Evolutionary conservation across 2,113 vertebrate species (phyloP).

Genomic region (Bufo bufo): DNA sequence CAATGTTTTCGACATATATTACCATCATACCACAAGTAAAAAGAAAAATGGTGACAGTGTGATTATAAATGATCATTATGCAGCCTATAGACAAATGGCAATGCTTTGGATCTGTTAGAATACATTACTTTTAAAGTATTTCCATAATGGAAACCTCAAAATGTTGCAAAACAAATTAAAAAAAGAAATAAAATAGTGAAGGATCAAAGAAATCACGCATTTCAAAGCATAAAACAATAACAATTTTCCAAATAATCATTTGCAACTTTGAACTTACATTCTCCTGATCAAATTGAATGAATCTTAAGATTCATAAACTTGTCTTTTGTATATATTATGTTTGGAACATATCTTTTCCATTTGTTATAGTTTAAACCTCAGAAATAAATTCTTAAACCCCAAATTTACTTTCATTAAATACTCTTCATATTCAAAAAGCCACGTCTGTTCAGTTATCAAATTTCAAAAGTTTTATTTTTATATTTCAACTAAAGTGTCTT

Average conservation of each 20-base stretch:
- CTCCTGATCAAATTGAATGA: neutral
- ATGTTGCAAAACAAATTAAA: neutral
- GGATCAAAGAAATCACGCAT: neutral
- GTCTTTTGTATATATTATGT: neutral
- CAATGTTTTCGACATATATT: conserved; percentile 31
- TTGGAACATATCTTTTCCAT: neutral
- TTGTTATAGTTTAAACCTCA: neutral
- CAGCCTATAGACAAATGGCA: neutral
- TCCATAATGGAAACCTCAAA: neutral
- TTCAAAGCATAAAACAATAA: neutral
- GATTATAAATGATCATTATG: conserved; percentile 9
- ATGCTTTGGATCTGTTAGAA: conserved; percentile 32
- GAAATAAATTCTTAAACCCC: neutral
- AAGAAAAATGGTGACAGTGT: conserved; percentile 23
- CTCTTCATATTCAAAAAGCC: too few relatives aligned
- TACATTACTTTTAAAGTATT: neutral
- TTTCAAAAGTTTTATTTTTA: neutral
- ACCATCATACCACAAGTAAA: conserved; percentile 40
- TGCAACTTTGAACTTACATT: too few relatives aligned
- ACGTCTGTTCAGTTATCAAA: too few relatives aligned
- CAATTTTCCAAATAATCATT: neutral
- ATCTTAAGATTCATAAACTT: neutral
- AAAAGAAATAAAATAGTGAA: neutral
- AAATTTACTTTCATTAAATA: too few relatives aligned
- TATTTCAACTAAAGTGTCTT: neutral